Evolutionary conservation across 2,888 invertebrate genomes (phyloP).

Genomic region (Cheilosia vernalis): DNA sequence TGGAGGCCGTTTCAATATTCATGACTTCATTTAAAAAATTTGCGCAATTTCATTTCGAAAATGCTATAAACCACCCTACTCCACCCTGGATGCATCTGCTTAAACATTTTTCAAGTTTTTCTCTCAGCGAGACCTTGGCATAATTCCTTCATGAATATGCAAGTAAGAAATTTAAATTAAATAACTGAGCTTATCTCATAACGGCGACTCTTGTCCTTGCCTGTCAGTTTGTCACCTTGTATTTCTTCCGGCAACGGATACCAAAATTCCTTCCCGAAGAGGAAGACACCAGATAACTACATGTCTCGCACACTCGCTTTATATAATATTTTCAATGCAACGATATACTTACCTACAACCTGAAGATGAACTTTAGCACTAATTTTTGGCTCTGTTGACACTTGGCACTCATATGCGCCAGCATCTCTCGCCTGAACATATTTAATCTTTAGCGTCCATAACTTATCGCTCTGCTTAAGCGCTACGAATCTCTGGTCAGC

Average conservation of each 20-base stretch:
- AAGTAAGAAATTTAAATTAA: slow-evolving; percentile 66
- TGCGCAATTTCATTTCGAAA: slow-evolving; percentile 26
- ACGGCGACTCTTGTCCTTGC: slow-evolving; percentile 45
- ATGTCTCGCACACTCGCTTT: background rate
- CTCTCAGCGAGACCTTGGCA: slow-evolving; percentile 48
- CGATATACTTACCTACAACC: slow-evolving; percentile 91
- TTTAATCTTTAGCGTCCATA: slow-evolving; percentile 94
- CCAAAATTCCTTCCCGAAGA: slow-evolving; percentile 29
- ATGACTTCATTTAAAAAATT: slow-evolving; percentile 51
- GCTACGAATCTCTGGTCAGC: slow-evolving; percentile 96
- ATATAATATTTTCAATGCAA: background rate
- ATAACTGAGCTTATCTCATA: slow-evolving; percentile 64
- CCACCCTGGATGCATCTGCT: slow-evolving; percentile 27
- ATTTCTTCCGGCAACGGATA: background rate
- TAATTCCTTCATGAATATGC: slow-evolving; percentile 67
- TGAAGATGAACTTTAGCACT: slow-evolving; percentile 95
- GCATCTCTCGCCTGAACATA: slow-evolving; percentile 95
- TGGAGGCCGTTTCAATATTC: slow-evolving; percentile 44
- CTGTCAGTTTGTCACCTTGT: slow-evolving; percentile 45
- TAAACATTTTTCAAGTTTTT: slow-evolving; percentile 12
- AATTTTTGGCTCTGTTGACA: slow-evolving; percentile 96
- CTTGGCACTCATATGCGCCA: slow-evolving; percentile 96
- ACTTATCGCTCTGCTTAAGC: slow-evolving; percentile 84
- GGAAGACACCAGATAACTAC: slow-evolving; percentile 13
- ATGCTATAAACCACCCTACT: background rate